Conservation (phyloP, 2,113 vertebrate genomes). For the Otolemur garnettii region DNA sequence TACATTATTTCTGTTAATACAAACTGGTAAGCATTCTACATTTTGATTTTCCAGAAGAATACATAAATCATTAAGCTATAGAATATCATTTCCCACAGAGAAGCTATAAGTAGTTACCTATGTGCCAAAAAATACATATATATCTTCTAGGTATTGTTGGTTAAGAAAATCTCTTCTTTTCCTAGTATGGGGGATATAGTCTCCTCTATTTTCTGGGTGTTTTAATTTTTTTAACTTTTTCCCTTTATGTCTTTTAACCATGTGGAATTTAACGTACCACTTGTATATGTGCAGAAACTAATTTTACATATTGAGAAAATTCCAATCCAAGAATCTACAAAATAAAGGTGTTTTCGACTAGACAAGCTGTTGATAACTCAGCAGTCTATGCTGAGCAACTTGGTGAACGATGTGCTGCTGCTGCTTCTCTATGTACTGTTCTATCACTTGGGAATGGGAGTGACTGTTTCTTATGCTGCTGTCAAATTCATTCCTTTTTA, state of each 20-base stretch:
- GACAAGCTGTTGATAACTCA: background rate
- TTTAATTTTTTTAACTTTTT: background rate
- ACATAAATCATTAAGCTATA: background rate
- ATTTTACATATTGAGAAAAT: constrained; percentile 13
- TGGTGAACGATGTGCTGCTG: background rate
- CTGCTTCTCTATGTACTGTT: background rate
- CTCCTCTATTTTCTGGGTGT: background rate
- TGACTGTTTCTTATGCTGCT: background rate
- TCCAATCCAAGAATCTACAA: background rate
- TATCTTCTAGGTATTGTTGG: background rate
- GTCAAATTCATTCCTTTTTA: background rate
- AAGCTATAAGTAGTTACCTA: background rate
- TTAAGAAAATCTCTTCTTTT: constrained; percentile 23
- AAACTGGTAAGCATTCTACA: background rate
- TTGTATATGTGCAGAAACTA: background rate
- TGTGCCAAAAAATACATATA: background rate
- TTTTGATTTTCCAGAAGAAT: background rate
- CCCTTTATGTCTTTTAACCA: background rate
- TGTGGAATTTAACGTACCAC: background rate
- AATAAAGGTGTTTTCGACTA: background rate
- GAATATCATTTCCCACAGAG: background rate
- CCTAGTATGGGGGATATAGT: background rate
- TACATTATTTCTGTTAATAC: background rate
- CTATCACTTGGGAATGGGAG: background rate
- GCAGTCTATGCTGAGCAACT: background rate